A percentile compares a stretch with the other conserved stretches of the same genome.
Evolutionary conservation across 2,888 invertebrate genomes (phyloP).

Genomic region (Drosophila paracracens): DNA sequence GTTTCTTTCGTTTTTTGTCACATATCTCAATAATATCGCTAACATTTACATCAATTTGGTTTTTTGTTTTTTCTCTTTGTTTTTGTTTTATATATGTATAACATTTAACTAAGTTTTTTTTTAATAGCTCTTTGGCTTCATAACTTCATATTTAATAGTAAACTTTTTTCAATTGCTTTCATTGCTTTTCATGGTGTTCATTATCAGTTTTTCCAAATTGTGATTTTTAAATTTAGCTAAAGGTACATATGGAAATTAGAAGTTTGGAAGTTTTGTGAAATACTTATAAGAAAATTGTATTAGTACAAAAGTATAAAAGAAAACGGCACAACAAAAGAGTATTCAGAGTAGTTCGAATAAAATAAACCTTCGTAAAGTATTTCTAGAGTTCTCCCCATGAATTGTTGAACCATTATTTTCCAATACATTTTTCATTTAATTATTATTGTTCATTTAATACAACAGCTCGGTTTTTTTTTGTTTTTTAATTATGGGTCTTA

Average conservation of each 20-base stretch:
- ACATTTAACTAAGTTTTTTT: constrained; percentile 82
- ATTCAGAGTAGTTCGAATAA: constrained; percentile 21
- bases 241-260: constrained; percentile 62
- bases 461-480: constrained; percentile 64
- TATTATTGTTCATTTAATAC: constrained; percentile 76
- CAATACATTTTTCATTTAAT: constrained; percentile 28
- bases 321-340: constrained; percentile 56
- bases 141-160: constrained; percentile 63
- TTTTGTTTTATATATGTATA: constrained; percentile 68
- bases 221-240: constrained; percentile 58
- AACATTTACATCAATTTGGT: constrained; percentile 82
- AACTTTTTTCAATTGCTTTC: constrained; percentile 66
- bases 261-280: constrained; percentile 39
- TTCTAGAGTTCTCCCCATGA: constrained; percentile 15
- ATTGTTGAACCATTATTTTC: constrained; percentile 41
- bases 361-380: constrained; percentile 30
- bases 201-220: constrained; percentile 51
- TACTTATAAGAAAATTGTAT: constrained; percentile 39
- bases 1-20: constrained; percentile 58
- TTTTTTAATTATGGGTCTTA: constrained; percentile 39
- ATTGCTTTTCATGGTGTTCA: constrained; percentile 37
- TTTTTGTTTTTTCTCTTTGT: constrained; percentile 35
- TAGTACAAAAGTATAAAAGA: constrained; percentile 77
- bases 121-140: constrained; percentile 68
- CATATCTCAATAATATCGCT: constrained; percentile 82